Percentiles rank a stretch among this genome's conserved stretches.
phyloP scores from a whole-genome alignment of 1,140 invertebrate species.

The Bombus confusus region DNA sequence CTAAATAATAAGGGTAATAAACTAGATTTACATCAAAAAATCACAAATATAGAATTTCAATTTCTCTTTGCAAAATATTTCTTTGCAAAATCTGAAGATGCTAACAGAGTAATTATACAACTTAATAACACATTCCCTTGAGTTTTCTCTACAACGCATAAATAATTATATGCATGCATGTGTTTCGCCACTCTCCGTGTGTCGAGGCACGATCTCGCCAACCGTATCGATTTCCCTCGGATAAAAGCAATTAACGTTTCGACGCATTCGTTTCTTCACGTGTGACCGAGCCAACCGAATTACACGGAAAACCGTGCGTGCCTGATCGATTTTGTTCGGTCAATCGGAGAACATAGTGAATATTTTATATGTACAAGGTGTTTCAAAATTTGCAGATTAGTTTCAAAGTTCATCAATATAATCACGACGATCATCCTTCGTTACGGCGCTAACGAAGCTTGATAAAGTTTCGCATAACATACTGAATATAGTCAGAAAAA shows the following conservation, averaged over 20 bases:
- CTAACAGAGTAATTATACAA: too few species aligned
- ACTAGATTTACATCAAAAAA: too few species aligned
- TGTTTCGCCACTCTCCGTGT: neutral
- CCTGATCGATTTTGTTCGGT: constrained; percentile 6
- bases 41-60: too few species aligned
- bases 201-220: neutral
- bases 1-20: too few species aligned
- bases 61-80: too few species aligned
- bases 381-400: neutral
- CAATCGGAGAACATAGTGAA: neutral
- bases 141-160: neutral
- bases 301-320: constrained; percentile 22
- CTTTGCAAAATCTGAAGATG: too few species aligned
- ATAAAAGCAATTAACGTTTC: constrained; percentile 54
- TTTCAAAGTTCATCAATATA: too few species aligned
- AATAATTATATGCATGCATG: neutral
- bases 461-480: too few species aligned
- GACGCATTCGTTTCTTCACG: constrained; percentile 41
- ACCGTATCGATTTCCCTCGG: constrained; percentile 34
- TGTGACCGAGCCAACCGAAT: constrained; percentile 22
- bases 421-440: too few species aligned
- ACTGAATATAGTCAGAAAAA: too few species aligned
- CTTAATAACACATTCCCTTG: too few species aligned
- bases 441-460: too few species aligned
- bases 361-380: neutral